Evolutionary conservation across 2,113 vertebrate species (phyloP), one percentile per base, ranked within the genome.

Genomic region (Amia ocellicauda): DNA sequence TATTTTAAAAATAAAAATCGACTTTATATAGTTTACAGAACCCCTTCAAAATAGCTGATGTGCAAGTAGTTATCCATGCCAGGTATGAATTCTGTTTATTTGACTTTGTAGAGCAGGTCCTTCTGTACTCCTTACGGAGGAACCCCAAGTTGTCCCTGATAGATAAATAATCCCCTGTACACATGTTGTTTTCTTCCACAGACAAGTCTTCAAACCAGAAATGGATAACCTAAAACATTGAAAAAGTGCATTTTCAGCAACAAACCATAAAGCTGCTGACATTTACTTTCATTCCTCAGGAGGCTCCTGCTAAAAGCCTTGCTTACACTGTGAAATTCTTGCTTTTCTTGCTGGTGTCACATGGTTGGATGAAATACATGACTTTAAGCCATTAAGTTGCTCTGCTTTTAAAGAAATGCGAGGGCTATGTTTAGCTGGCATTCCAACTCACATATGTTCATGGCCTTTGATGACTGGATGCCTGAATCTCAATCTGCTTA

Each of bases 121-220:
- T 11, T 36, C 16, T 45, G 1, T 24, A 11, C 7, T 13, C 53
- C 79, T 68, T 68, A 89, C 85, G 84, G 3, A 88, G 83, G 47
- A 65, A 69, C 52, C 86, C 85, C 45, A 84, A 22, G 23, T 81
- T 65, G 59, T 89, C 86, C 67, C 43, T 67, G 5, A 90, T 68
- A 10, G 84, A 86, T 74, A 91, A 7, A 23, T 74, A 78, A 68
- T 91, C 90, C 20, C 66, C 69, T 0, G 69, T 78, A 51, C 87
- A 90, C 22, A 71, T 72, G 43, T 65, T 24, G 1, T 71, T 81
- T 8, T 79, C 74, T 69, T 89, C 86, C 58, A 90, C 17, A 47
- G 82, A 79, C 70, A 91, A 88, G 23, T 87, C 80, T 63, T 85
- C 79, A 60, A 89, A 89, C 86, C 83, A 86, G 71, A 91, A 63